phyloP scores from a whole-genome alignment of 2,888 invertebrate genomes.

The Drosophila neonasuta region DNA sequence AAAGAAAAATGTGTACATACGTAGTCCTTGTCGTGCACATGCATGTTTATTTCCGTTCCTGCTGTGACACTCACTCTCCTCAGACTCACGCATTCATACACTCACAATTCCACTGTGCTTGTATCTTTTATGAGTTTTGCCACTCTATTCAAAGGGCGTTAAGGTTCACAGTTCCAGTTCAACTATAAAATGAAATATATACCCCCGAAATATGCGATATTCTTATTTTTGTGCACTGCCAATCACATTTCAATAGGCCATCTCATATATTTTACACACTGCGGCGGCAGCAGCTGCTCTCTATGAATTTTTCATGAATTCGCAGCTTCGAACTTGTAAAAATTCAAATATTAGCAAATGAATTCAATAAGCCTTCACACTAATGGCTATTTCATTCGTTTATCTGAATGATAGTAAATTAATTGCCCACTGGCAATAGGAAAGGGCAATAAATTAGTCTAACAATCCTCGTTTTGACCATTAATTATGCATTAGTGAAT shows the following conservation, averaged over 20 bases:
- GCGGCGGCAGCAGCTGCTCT: constrained; percentile 32
- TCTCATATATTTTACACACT: constrained; percentile 37
- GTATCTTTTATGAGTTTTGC: constrained; percentile 55
- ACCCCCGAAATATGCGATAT: constrained; percentile 8
- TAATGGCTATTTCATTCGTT: not conserved
- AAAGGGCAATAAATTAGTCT: not conserved
- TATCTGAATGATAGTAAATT: not conserved
- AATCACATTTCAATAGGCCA: constrained; percentile 37
- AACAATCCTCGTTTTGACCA: not conserved
- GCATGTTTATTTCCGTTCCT: constrained; percentile 33
- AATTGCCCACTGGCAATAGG: not conserved
- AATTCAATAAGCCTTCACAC: not conserved
- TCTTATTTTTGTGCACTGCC: constrained; percentile 30
- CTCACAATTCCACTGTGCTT: constrained; percentile 12
- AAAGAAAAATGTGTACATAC: constrained; percentile 27
- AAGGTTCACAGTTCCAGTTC: constrained; percentile 33
- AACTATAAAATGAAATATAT: constrained; percentile 50
- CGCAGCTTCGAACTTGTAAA: constrained; percentile 9
- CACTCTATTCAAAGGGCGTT: constrained; percentile 58
- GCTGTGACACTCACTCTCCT: constrained; percentile 13
- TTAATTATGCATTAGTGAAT: not conserved
- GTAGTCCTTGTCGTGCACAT: constrained; percentile 6
- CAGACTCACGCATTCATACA: not conserved
- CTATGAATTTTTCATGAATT: constrained; percentile 24
- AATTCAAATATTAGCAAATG: constrained; percentile 8